These are phyloP conservation scores for Albula glossodonta DNA, from an alignment of 2,113 vertebrate genomes.

Conservation along the genomic window DNA sequence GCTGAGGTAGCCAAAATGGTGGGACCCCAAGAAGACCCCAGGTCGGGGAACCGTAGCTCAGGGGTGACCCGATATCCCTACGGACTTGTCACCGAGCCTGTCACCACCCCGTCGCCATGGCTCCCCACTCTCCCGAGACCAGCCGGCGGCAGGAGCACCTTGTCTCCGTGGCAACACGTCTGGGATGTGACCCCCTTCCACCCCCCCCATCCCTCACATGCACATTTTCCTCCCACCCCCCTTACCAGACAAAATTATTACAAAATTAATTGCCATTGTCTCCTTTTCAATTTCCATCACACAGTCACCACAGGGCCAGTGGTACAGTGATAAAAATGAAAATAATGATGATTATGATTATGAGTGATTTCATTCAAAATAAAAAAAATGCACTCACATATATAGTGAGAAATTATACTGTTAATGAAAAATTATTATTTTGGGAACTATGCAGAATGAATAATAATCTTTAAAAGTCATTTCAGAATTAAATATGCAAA, in stretches of 20 bases:
- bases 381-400: neutral
- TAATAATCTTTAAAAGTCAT: neutral
- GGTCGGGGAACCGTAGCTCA: constrained; percentile 29
- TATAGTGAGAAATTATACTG: neutral
- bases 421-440: neutral
- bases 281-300: constrained; percentile 44
- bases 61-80: constrained; percentile 60
- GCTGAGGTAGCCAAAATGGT: neutral
- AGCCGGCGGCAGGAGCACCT: constrained; percentile 80
- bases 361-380: neutral
- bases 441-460: neutral
- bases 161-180: constrained; percentile 76
- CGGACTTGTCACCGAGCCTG: constrained; percentile 69
- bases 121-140: constrained; percentile 79
- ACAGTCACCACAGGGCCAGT: constrained; percentile 32
- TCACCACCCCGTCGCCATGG: constrained; percentile 73
- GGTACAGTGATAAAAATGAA: constrained; percentile 4
- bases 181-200: constrained; percentile 67
- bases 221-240: constrained; percentile 33
- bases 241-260: constrained; percentile 40
- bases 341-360: constrained; percentile 2
- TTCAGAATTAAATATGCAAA: neutral
- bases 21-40: constrained; percentile 2
- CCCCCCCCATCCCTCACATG: constrained; percentile 32
- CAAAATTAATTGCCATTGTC: constrained; percentile 59